These are phyloP conservation scores for Drosophila setosimentum DNA, from an alignment of 2,888 invertebrate genomes.

Conservation along the genomic window DNA sequence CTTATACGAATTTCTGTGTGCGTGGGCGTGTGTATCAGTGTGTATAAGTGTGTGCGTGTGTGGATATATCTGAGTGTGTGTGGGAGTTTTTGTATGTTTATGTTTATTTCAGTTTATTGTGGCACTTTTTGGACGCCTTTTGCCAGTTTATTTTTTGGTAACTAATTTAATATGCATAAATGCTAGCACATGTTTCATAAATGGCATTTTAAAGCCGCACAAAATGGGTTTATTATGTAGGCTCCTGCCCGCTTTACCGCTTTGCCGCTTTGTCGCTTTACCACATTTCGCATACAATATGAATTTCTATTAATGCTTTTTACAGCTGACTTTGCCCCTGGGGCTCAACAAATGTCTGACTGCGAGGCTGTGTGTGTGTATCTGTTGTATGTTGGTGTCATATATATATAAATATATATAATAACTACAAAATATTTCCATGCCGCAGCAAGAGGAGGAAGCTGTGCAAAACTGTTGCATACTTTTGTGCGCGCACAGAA, in stretches of 20 bases:
- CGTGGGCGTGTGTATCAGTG: constrained; percentile 9
- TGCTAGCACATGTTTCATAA: constrained; percentile 81
- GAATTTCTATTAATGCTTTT: constrained; percentile 65
- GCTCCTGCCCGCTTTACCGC: constrained; percentile 19
- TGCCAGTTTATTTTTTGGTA: constrained; percentile 68
- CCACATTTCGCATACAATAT: constrained; percentile 62
- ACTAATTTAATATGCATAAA: constrained; percentile 80
- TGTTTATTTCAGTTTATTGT: constrained; percentile 59
- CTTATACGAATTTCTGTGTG: constrained; percentile 29
- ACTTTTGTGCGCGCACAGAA: constrained; percentile 32
- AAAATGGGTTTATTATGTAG: constrained; percentile 77
- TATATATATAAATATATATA: constrained; percentile 13
- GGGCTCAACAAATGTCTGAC: constrained; percentile 17
- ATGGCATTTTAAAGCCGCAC: constrained; percentile 79
- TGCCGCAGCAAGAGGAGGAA: constrained; percentile 5
- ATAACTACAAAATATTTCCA: constrained; percentile 19
- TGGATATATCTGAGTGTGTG: constrained; percentile 6
- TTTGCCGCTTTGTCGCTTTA: constrained; percentile 1
- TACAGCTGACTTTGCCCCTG: constrained; percentile 33
- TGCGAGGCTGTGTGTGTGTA: not conserved
- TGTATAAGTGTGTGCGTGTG: not conserved
- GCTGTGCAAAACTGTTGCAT: constrained; percentile 61
- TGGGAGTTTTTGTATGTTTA: constrained; percentile 27
- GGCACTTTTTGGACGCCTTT: constrained; percentile 62
- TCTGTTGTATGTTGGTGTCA: constrained; percentile 3